Percentiles rank a stretch among this genome's conserved stretches.
These are phyloP conservation scores for Chelonus insularis DNA, from an alignment of 1,140 invertebrate genomes.

Conservation along the genomic window DNA sequence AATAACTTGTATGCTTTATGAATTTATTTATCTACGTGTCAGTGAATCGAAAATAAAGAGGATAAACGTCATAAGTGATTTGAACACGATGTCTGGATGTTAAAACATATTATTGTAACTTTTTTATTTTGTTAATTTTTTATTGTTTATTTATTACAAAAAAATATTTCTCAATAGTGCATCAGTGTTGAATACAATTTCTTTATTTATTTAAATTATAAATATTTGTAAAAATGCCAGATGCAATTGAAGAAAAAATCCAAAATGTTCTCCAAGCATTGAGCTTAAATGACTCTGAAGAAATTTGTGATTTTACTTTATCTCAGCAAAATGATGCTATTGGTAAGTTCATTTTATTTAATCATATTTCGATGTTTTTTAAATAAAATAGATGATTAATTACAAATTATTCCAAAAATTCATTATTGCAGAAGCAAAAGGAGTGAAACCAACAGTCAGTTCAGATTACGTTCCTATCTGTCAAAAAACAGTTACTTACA, in stretches of 20 bases:
- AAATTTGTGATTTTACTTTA: slow-evolving; percentile 79
- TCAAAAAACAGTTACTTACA: slow-evolving; percentile 86
- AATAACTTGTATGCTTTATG: background rate
- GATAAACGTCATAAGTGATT: background rate
- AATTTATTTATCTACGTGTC: background rate
- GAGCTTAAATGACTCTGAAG: slow-evolving; percentile 53
- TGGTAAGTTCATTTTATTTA: slow-evolving; percentile 45
- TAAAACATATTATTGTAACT: background rate
- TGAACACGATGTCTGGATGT: background rate
- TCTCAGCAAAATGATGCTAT: slow-evolving; percentile 76
- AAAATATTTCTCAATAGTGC: background rate
- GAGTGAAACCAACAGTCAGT: slow-evolving; percentile 74
- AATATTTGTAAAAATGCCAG: slow-evolving; percentile 29
- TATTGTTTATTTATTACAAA: too few species aligned
- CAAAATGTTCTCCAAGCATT: slow-evolving; percentile 34
- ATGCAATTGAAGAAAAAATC: slow-evolving; percentile 39
- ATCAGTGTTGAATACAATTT: too few species aligned
- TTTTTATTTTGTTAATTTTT: background rate
- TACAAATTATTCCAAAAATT: too few species aligned
- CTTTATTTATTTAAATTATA: background rate
- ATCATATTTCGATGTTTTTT: slow-evolving; percentile 1
- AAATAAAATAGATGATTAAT: too few species aligned
- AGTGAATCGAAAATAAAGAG: background rate
- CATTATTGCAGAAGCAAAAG: slow-evolving; percentile 76
- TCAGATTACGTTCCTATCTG: slow-evolving; percentile 79